phyloP scores from a whole-genome alignment of 2,888 invertebrate species.

The Chydorus sphaericus region DNA sequence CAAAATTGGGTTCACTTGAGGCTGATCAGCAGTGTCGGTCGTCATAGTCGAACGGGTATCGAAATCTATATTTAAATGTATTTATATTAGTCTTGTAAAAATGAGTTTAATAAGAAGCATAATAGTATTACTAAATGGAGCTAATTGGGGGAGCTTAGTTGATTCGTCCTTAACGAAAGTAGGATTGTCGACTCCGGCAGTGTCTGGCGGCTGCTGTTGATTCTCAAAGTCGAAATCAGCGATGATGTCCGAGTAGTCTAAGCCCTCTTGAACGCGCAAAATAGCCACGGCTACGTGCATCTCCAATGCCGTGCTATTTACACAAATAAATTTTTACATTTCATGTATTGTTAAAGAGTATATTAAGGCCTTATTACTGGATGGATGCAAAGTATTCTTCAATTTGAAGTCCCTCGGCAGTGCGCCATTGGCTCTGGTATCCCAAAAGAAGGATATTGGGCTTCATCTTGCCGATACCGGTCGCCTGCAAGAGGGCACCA shows the following conservation, averaged over 20 bases:
- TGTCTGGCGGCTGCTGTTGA: neutral
- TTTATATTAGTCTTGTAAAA: no score
- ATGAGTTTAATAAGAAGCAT: no score
- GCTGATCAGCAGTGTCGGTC: no score
- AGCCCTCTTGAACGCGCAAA: slow-evolving; percentile 70
- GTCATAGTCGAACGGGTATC: no score
- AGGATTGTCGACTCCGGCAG: neutral
- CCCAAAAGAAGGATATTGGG: slow-evolving; percentile 93
- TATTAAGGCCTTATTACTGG: slow-evolving; percentile 58
- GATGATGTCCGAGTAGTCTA: slow-evolving; percentile 46
- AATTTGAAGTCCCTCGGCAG: slow-evolving; percentile 55
- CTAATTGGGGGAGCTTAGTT: neutral
- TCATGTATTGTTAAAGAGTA: neutral
- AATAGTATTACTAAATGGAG: neutral
- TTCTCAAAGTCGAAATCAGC: slow-evolving; percentile 25
- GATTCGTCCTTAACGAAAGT: neutral
- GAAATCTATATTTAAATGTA: no score
- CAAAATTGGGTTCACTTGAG: no score
- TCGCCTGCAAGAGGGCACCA: slow-evolving; percentile 68
- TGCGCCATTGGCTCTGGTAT: slow-evolving; percentile 84
- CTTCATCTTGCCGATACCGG: slow-evolving; percentile 81
- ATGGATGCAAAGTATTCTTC: slow-evolving; percentile 86
- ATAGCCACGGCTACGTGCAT: slow-evolving; percentile 85
- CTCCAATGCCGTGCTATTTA: slow-evolving; percentile 78
- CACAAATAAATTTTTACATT: neutral